Conservation (phyloP, 2,888 invertebrate species). For the Drosophila mercatorum region DNA sequence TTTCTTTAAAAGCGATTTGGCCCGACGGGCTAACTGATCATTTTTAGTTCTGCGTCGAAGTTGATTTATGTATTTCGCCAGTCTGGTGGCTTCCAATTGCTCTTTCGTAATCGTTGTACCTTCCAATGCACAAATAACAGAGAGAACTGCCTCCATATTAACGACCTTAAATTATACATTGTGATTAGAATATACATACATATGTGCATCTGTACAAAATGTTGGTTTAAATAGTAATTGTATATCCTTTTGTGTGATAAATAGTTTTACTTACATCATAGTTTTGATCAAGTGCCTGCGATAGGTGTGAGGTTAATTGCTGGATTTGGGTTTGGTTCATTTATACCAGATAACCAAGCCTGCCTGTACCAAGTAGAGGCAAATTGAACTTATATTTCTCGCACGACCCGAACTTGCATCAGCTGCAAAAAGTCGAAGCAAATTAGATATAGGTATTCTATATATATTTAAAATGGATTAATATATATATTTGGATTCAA, state of each 20-base stretch:
- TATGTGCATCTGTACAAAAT: neutral
- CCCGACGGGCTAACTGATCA: constrained; percentile 93
- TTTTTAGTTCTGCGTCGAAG: constrained; percentile 93
- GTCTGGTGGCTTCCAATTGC: constrained; percentile 91
- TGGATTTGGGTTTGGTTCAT: constrained; percentile 91
- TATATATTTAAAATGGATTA: too few species aligned
- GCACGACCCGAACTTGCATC: constrained; percentile 29
- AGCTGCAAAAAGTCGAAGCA: constrained; percentile 15
- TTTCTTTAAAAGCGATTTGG: constrained; percentile 95
- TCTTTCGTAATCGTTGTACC: constrained; percentile 87
- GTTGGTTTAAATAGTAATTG: neutral
- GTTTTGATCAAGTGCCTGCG: constrained; percentile 97
- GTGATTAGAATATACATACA: neutral
- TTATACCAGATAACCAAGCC: constrained; percentile 84
- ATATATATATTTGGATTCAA: too few species aligned
- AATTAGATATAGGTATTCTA: neutral
- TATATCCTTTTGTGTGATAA: neutral
- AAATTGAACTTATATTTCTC: constrained; percentile 25
- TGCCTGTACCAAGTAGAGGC: constrained; percentile 49
- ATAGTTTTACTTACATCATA: constrained; percentile 95
- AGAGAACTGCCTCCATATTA: constrained; percentile 96
- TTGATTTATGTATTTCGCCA: constrained; percentile 97
- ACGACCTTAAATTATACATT: constrained; percentile 89
- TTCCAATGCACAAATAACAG: constrained; percentile 97
- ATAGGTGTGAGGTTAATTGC: constrained; percentile 97